Percentiles rank a stretch among this genome's conserved stretches.
phyloP scores from a whole-genome alignment of 2,888 invertebrate genomes.

The Lepidonotus clava region DNA sequence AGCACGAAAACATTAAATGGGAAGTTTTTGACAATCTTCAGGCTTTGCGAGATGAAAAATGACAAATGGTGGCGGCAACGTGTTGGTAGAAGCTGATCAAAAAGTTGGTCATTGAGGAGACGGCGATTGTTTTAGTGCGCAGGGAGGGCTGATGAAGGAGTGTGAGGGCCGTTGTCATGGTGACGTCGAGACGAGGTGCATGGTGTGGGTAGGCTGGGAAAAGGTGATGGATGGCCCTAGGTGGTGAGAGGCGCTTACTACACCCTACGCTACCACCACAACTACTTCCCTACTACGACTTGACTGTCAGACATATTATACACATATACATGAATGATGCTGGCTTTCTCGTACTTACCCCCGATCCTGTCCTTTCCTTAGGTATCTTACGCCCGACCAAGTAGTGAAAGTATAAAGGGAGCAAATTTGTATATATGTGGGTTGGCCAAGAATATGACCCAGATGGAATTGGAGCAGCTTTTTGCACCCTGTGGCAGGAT shows the following conservation, averaged over 20 bases:
- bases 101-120: background rate
- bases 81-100: background rate
- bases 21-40: too few species aligned
- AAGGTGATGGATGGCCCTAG: slow-evolving; percentile 25
- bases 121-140: slow-evolving; percentile 31
- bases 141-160: slow-evolving; percentile 12
- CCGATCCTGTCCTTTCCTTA: slow-evolving; percentile 70
- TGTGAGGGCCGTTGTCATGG: slow-evolving; percentile 18
- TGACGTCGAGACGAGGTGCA: slow-evolving; percentile 37
- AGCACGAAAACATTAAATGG: too few species aligned
- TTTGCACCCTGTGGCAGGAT: slow-evolving; percentile 80
- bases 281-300: slow-evolving; percentile 39
- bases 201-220: slow-evolving; percentile 47
- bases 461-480: slow-evolving; percentile 81
- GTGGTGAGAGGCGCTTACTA: slow-evolving; percentile 28
- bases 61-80: slow-evolving; percentile 7
- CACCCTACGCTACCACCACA: slow-evolving; percentile 26
- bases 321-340: slow-evolving; percentile 54
- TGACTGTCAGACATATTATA: slow-evolving; percentile 47
- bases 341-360: slow-evolving; percentile 53
- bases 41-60: slow-evolving; percentile 3
- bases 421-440: slow-evolving; percentile 81
- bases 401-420: slow-evolving; percentile 81
- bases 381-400: slow-evolving; percentile 81
- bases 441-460: slow-evolving; percentile 80